Evolutionary conservation across 2,888 invertebrate genomes (phyloP), one percentile per base, ranked within the genome.

Genomic region (Cephus pulcher): DNA sequence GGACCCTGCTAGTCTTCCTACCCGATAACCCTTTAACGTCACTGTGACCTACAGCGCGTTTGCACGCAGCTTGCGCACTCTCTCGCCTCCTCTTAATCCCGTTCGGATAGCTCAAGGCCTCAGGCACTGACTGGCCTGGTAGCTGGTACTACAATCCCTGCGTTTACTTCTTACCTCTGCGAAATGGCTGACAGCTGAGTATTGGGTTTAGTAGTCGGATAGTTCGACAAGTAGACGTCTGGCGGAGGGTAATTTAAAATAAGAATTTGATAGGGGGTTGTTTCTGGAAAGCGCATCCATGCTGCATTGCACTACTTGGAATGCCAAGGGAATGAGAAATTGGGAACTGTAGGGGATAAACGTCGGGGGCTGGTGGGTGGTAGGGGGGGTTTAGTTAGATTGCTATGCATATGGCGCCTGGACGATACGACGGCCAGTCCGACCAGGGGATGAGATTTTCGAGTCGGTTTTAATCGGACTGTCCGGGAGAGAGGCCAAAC

Each of bases 341-440:
- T 34, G 40, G 69, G 73, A 37, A 69, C 37, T n/a, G 70, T 56
- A 40, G 56, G 35, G 71, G 34, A 75, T 23, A 73, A 75, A 68
- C 69, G 76, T 73, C 71, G 77, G 35, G 34, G 34, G 33, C 0
- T 3, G 33, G 11, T 1, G 74, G 35, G 80, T 82, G 85, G 79
- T 34, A 34, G 84, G 85, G 84, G 83, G 84, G 82, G 84, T 82
- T 86, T 86, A 86, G 89, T 90, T 90, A 90, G 15, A 40, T 90
- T 89, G 88, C 89, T 85, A 88, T 89, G 89, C 89, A 88, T 89
- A 89, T 88, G 88, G 87, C 85, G 85, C 81, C 84, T 82, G 84
- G 84, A 88, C 90, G 87, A 89, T 90, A 90, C 90, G 90, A 89
- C 87, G 87, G 86, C 85, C n/a, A 15, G 33, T 30, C 75, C 56